Base-by-base conservation (phyloP, 1,140 invertebrate species). In the Tenebrio molitor region DNA sequence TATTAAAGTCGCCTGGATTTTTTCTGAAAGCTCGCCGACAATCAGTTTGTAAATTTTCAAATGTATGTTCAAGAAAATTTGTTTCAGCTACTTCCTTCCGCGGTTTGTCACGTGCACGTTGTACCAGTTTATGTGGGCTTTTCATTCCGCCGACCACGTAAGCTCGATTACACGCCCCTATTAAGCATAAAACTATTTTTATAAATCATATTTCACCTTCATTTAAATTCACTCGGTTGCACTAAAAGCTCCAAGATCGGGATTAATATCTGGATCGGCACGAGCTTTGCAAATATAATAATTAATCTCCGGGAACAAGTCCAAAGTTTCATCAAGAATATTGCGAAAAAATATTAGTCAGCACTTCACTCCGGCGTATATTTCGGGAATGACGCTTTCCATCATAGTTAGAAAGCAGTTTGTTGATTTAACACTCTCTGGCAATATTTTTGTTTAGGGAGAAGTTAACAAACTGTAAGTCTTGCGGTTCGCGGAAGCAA, bases 1-100 rank as follows among this genome's bases (percentile, higher is more conserved):
- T 29, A 21, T n/a, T 58, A 1, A 58, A 58, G 29, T 58, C 50
- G 23, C 23, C 14, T 58, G 23, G 8, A 29, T 29, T 58, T 34
- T 58, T 34, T 58, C 50, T 15, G 25, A 29, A 58, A 58, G 23
- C 23, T 29, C 8, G 12, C 50, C 50, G 50, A 25, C 50, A 14
- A 58, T 29, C 19, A 58, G 3, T 29, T 29, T 29, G 15, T 7
- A 58, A 29, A 58, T 14, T 12, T 25, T 29, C 25, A 58, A 58
- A n/a, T n/a, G n/a, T n/a, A n/a, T n/a, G n/a, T n/a, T 29, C 25
- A 58, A 29, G 50, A 58, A 58, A 58, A 58, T 58, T 58, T 58
- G 50, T 58, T 58, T 29, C 14, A 25, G 21, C 12, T 58, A 25
- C 21, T 58, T 58, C 50, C 50, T 50, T 12, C 5, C 23, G 2